A percentile compares a stretch with the other conserved stretches of the same genome.
These are phyloP conservation scores for Atta cephalotes DNA, from an alignment of 1,140 invertebrate genomes.

Conservation along the genomic window DNA sequence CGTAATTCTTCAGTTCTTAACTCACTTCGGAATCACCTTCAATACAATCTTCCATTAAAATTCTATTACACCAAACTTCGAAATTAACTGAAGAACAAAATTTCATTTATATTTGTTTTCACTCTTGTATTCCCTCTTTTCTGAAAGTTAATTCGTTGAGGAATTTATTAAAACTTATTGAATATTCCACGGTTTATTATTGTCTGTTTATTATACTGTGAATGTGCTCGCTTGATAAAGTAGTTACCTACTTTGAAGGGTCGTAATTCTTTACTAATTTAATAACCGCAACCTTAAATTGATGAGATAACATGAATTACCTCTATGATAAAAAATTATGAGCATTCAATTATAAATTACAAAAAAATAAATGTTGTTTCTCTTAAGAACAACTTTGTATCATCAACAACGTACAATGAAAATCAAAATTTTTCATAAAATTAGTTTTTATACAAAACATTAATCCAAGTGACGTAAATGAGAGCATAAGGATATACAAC, in stretches of 20 bases:
- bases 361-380: not conserved
- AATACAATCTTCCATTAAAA: conserved; percentile 26
- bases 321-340: conserved; percentile 70
- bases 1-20: not conserved
- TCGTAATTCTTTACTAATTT: conserved; percentile 56
- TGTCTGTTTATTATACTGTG: not conserved
- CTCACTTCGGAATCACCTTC: not conserved
- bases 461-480: not conserved
- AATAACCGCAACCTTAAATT: conserved; percentile 70
- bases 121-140: not conserved
- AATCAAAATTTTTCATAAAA: not conserved
- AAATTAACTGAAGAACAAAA: not conserved
- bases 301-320: conserved; percentile 63
- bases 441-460: conserved; percentile 9
- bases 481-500: not conserved
- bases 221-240: not conserved
- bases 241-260: not conserved
- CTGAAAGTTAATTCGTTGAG: too few relatives aligned
- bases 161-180: not conserved
- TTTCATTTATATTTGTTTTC: not conserved
- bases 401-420: not conserved
- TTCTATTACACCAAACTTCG: not conserved
- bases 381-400: not conserved
- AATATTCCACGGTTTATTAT: not conserved
- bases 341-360: conserved; percentile 11